A percentile compares a stretch with the other conserved stretches of the same genome.
phyloP scores from a whole-genome alignment of 1,140 invertebrate genomes.

The Nomia melanderi region DNA sequence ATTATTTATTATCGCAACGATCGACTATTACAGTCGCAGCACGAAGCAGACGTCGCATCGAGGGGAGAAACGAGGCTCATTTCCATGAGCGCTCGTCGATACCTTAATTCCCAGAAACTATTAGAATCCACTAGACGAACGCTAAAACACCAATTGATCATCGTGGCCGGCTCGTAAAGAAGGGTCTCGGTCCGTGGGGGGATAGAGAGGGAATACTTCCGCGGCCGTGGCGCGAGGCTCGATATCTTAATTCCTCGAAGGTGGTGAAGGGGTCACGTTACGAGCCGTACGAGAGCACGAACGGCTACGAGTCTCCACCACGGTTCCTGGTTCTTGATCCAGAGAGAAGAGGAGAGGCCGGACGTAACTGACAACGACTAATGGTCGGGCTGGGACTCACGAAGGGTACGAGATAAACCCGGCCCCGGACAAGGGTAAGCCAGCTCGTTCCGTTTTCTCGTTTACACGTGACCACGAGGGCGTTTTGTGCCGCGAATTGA shows the following conservation, averaged over 20 bases:
- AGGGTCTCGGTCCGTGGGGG: neutral
- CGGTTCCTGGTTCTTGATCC: conserved; percentile 61
- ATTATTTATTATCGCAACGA: too few relatives aligned
- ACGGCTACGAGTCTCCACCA: conserved; percentile 13
- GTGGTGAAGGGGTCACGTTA: conserved; percentile 73
- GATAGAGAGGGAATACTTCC: conserved; percentile 53
- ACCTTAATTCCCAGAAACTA: conserved; percentile 27
- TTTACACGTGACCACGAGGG: conserved; percentile 60
- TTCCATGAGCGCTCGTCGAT: neutral
- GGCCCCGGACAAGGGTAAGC: conserved; percentile 61
- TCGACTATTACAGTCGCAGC: too few relatives aligned
- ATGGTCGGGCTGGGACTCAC: conserved; percentile 62
- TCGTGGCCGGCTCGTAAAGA: conserved; percentile 30
- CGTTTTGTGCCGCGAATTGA: conserved; percentile 54
- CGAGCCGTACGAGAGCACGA: conserved; percentile 54
- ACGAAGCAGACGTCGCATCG: too few relatives aligned
- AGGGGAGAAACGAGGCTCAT: neutral
- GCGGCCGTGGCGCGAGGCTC: conserved; percentile 51
- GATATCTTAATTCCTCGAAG: conserved; percentile 75
- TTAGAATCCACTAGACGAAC: conserved; percentile 13
- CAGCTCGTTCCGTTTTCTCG: conserved; percentile 69
- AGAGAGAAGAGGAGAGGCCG: conserved; percentile 67
- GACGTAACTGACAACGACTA: conserved; percentile 76
- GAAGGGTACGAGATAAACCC: conserved; percentile 64
- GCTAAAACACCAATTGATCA: conserved; percentile 36